phyloP scores from a whole-genome alignment of 2,888 invertebrate genomes.

The Beris morrisii region DNA sequence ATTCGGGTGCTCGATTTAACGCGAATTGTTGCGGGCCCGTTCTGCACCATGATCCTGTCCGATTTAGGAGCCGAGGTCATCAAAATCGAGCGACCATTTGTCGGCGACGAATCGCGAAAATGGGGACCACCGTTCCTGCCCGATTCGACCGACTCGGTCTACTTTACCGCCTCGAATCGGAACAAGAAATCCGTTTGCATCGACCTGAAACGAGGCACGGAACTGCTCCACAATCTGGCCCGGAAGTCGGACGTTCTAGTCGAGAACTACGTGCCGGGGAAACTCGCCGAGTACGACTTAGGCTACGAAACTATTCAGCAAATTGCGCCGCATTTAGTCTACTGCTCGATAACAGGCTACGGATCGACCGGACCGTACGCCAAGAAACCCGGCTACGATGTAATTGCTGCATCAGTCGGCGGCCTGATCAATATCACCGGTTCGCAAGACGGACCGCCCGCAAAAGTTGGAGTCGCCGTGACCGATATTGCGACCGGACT shows the following conservation, averaged over 20 bases:
- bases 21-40: slow-evolving; percentile 90
- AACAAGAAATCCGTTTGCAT: slow-evolving; percentile 93
- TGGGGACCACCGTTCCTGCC: slow-evolving; percentile 92
- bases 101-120: slow-evolving; percentile 84
- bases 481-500: slow-evolving; percentile 94
- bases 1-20: slow-evolving; percentile 78
- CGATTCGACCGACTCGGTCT: slow-evolving; percentile 69
- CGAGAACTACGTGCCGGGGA: slow-evolving; percentile 94
- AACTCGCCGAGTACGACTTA: slow-evolving; percentile 71
- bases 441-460: slow-evolving; percentile 77
- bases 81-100: slow-evolving; percentile 83
- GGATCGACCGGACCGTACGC: slow-evolving; percentile 86
- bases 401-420: slow-evolving; percentile 90
- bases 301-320: slow-evolving; percentile 75
- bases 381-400: slow-evolving; percentile 91
- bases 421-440: slow-evolving; percentile 91
- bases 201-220: slow-evolving; percentile 73
- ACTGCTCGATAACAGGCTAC: slow-evolving; percentile 93
- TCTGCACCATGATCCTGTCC: slow-evolving; percentile 89
- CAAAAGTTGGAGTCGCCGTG: slow-evolving; percentile 89
- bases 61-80: slow-evolving; percentile 92
- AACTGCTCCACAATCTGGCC: slow-evolving; percentile 74
- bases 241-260: slow-evolving; percentile 81
- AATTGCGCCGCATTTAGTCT: slow-evolving; percentile 79
- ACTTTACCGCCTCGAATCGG: slow-evolving; percentile 86